Conservation (phyloP, 2,797 vertebrate genomes). For the Babyrousa celebensis region DNA sequence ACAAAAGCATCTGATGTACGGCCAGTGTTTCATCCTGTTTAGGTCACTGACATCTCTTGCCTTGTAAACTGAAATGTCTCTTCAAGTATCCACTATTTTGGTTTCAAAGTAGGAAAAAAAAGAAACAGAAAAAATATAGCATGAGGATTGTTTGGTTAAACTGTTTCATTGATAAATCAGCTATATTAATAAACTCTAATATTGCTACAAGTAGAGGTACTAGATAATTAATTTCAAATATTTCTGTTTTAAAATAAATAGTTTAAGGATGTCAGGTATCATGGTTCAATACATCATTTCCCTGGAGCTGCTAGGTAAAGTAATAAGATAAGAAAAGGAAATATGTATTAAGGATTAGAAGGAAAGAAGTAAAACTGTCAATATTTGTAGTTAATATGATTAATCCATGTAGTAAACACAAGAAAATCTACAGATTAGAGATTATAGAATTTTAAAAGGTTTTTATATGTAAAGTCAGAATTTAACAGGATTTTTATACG, state of each 20-base stretch:
- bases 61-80: background rate
- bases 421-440: constrained; percentile 19
- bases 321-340: background rate
- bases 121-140: background rate
- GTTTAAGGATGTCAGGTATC: background rate
- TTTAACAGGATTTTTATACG: background rate
- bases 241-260: background rate
- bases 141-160: constrained; percentile 7
- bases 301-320: background rate
- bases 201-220: background rate
- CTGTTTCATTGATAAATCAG: background rate
- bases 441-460: background rate
- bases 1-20: background rate
- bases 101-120: constrained; percentile 35
- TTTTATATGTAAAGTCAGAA: background rate
- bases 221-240: background rate
- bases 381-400: background rate
- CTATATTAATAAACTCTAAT: background rate
- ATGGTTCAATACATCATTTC: background rate
- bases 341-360: background rate
- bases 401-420: background rate
- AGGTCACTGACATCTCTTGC: background rate
- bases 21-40: constrained; percentile 2
- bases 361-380: background rate
- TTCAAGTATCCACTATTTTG: background rate